Evolutionary conservation across 1,140 invertebrate genomes (phyloP).

Genomic region (Penaeus vannamei): DNA sequence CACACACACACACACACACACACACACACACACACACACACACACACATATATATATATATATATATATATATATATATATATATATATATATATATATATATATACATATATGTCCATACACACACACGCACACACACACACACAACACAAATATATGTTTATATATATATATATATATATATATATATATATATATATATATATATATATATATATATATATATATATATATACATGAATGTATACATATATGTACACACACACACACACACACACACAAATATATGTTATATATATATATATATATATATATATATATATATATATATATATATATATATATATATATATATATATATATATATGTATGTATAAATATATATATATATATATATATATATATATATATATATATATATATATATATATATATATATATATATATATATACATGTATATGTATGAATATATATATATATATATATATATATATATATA

Average conservation of each 20-base stretch:
- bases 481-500: background rate
- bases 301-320: slow-evolving; percentile 53
- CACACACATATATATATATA: background rate
- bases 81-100: slow-evolving; percentile 38
- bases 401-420: background rate
- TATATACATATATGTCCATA: slow-evolving; percentile 32
- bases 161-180: slow-evolving; percentile 50
- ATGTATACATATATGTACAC: slow-evolving; percentile 34
- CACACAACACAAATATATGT: slow-evolving; percentile 13
- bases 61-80: slow-evolving; percentile 5
- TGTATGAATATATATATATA: background rate
- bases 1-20: background rate
- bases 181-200: slow-evolving; percentile 44
- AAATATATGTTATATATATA: slow-evolving; percentile 37
- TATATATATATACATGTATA: slow-evolving; percentile 1
- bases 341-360: slow-evolving; percentile 47
- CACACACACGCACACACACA: background rate
- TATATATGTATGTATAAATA: slow-evolving; percentile 47
- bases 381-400: slow-evolving; percentile 49
- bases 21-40: background rate
- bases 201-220: slow-evolving; percentile 18
- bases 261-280: background rate
- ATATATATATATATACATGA: slow-evolving; percentile 34
- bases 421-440: slow-evolving; percentile 9
- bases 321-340: slow-evolving; percentile 51